Percentiles rank a stretch among this genome's conserved stretches.
phyloP scores from a whole-genome alignment of 2,888 invertebrate genomes.

The Drosophila histrio region DNA sequence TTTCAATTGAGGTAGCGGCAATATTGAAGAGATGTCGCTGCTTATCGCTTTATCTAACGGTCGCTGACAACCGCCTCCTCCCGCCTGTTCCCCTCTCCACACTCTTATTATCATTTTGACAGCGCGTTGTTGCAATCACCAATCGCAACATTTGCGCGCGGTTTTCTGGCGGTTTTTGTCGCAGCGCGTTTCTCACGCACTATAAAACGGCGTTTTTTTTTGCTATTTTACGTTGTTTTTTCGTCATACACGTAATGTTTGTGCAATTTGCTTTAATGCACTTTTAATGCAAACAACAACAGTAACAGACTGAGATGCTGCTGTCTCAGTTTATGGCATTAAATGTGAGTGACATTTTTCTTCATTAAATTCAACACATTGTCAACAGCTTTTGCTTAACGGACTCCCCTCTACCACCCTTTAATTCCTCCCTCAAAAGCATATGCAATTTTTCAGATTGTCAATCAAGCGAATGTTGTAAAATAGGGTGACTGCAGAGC shows the following conservation, averaged over 20 bases:
- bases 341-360: conserved; percentile 62
- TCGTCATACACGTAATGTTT: conserved; percentile 37
- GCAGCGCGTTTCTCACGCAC: conserved; percentile 44
- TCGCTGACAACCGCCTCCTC: not conserved
- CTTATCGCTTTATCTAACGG: conserved; percentile 49
- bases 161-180: conserved; percentile 45
- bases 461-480: conserved; percentile 31
- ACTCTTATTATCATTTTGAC: conserved; percentile 21
- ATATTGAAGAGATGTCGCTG: conserved; percentile 21
- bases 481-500: not conserved
- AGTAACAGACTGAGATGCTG: conserved; percentile 11
- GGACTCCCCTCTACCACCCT: not conserved
- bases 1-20: conserved; percentile 61
- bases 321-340: conserved; percentile 46
- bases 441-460: conserved; percentile 44
- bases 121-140: conserved; percentile 33
- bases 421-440: not conserved
- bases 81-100: not conserved
- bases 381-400: conserved; percentile 44
- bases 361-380: conserved; percentile 64
- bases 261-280: conserved; percentile 63
- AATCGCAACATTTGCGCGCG: conserved; percentile 16
- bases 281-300: conserved; percentile 55
- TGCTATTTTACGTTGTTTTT: conserved; percentile 5
- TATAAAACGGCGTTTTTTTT: conserved; percentile 18